These are phyloP conservation scores for Nipponia nippon DNA, from an alignment of 2,113 vertebrate species.

Conservation along the genomic window DNA sequence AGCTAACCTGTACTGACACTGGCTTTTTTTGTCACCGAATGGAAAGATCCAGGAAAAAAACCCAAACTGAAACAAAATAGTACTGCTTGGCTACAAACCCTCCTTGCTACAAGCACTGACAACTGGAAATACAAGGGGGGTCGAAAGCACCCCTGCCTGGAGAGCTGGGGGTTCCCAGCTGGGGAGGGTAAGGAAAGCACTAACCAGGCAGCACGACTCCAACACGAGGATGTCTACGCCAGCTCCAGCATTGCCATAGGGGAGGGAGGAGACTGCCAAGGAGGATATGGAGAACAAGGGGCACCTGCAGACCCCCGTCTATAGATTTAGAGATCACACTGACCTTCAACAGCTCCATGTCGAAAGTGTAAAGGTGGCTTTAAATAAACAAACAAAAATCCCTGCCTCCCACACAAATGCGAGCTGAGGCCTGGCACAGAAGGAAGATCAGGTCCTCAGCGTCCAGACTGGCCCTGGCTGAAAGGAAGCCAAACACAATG, in stretches of 20 bases:
- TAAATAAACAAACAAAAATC: background rate
- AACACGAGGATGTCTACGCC: background rate
- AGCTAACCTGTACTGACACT: background rate
- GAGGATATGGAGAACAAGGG: background rate
- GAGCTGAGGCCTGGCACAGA: background rate
- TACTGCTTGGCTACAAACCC: background rate
- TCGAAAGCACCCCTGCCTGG: background rate
- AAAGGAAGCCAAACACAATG: constrained; percentile 59
- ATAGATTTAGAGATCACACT: background rate
- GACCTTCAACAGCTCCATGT: background rate
- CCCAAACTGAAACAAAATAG: background rate
- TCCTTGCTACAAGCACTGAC: background rate
- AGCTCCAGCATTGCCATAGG: background rate
- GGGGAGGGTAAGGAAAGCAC: background rate
- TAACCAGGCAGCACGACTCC: background rate
- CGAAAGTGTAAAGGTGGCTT: background rate
- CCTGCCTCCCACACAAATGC: background rate
- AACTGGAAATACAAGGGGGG: background rate
- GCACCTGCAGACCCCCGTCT: background rate
- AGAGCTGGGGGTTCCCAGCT: background rate
- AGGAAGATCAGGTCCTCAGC: background rate
- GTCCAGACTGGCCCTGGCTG: background rate
- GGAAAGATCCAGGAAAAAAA: background rate
- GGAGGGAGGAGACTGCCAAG: background rate
- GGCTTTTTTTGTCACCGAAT: background rate